Percentiles rank a stretch among this genome's conserved stretches.
Evolutionary conservation across 2,113 vertebrate species (phyloP).

Genomic region (Crotophaga sulcirostris): DNA sequence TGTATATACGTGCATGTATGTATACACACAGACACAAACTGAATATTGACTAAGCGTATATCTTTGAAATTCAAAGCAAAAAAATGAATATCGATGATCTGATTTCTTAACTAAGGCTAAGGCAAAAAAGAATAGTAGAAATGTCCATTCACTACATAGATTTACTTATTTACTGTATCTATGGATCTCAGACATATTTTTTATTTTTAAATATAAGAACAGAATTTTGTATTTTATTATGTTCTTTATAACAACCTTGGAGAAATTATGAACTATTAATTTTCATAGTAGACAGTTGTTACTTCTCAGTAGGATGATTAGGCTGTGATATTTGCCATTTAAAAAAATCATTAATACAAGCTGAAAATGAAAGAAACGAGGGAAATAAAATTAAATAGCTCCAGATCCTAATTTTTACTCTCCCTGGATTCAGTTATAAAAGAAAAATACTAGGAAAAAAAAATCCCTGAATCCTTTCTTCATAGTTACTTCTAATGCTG

Average conservation of each 20-base stretch:
- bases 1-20: neutral
- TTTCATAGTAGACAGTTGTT: neutral
- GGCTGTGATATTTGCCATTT: neutral
- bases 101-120: neutral
- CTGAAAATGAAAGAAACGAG: neutral
- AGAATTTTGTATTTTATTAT: neutral
- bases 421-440: neutral
- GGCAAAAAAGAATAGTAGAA: neutral
- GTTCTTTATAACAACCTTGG: neutral
- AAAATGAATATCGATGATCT: neutral
- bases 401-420: neutral
- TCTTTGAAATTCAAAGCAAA: neutral
- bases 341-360: neutral
- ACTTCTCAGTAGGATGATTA: neutral
- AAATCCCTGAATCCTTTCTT: neutral
- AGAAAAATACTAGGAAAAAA: neutral
- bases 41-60: neutral
- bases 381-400: neutral
- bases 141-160: neutral
- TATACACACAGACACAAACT: neutral
- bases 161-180: neutral
- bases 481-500: constrained; percentile 10
- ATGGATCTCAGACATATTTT: neutral
- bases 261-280: neutral
- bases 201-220: neutral